phyloP scores from a whole-genome alignment of 1,140 invertebrate species.

The Drosophila novamexicana region DNA sequence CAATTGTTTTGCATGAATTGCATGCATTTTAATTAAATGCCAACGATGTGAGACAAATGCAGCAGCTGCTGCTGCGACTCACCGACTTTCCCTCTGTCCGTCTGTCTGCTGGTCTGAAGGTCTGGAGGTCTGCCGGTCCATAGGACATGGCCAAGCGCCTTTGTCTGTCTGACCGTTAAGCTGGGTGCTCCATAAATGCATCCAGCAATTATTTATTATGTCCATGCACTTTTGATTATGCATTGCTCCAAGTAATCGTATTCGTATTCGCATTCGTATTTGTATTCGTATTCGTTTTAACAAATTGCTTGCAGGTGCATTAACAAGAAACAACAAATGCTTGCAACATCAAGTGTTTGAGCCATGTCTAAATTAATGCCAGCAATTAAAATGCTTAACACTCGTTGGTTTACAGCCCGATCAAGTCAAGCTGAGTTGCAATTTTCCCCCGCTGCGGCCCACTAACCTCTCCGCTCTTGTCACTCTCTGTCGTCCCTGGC shows the following conservation, averaged over 20 bases:
- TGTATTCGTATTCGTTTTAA: neutral
- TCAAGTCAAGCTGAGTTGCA: slow-evolving; percentile 26
- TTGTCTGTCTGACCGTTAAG: slow-evolving; percentile 21
- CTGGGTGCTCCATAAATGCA: slow-evolving; percentile 35
- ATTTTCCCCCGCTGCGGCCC: neutral
- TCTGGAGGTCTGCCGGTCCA: too few species aligned
- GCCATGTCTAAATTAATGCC: slow-evolving; percentile 67
- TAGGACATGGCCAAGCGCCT: neutral
- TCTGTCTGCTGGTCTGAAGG: neutral
- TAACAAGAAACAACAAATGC: slow-evolving; percentile 21
- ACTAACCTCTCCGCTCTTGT: neutral
- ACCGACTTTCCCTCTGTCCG: slow-evolving; percentile 1
- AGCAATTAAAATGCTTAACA: slow-evolving; percentile 74
- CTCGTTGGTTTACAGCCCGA: slow-evolving; percentile 41
- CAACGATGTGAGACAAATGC: slow-evolving; percentile 46
- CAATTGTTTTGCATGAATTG: slow-evolving; percentile 26
- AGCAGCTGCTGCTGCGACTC: slow-evolving; percentile 12
- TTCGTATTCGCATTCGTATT: neutral
- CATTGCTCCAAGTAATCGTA: slow-evolving; percentile 11
- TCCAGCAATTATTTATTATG: slow-evolving; percentile 63
- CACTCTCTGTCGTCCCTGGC: too few species aligned
- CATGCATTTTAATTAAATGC: slow-evolving; percentile 50
- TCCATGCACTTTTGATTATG: slow-evolving; percentile 50
- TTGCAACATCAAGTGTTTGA: slow-evolving; percentile 1
- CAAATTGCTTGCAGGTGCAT: slow-evolving; percentile 22